A percentile compares a stretch with the other conserved stretches of the same genome.
Conservation (phyloP, 2,888 invertebrate species). For the Catocala fraxini region DNA sequence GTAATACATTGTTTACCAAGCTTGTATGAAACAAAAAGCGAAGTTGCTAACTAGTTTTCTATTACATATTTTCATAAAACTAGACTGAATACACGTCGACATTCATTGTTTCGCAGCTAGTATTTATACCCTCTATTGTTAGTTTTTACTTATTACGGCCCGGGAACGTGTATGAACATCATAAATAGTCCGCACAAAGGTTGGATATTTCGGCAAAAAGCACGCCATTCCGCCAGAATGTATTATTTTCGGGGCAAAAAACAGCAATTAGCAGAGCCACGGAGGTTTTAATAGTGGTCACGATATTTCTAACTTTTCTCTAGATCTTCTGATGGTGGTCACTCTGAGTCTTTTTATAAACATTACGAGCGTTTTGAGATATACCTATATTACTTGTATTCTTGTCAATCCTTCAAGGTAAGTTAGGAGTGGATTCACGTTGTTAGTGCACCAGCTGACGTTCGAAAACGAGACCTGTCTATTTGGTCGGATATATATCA, state of each 20-base stretch:
- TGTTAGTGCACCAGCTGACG: too few relatives aligned
- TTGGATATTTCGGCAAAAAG: constrained; percentile 58
- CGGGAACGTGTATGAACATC: constrained; percentile 55
- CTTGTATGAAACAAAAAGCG: not conserved
- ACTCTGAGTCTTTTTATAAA: too few relatives aligned
- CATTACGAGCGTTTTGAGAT: too few relatives aligned
- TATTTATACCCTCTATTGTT: constrained; percentile 46
- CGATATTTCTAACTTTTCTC: constrained; percentile 42
- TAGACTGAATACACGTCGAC: constrained; percentile 13
- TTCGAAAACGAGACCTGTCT: too few relatives aligned
- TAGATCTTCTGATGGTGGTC: constrained; percentile 43
- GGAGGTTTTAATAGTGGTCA: constrained; percentile 39
- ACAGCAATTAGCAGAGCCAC: constrained; percentile 65
- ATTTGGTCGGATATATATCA: too few relatives aligned
- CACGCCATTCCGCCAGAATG: constrained; percentile 56
- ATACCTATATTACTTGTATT: too few relatives aligned
- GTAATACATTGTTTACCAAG: not conserved
- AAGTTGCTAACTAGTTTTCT: constrained; percentile 3
- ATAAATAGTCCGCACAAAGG: constrained; percentile 67
- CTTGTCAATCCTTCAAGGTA: too few relatives aligned
- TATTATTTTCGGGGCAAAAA: constrained; percentile 62
- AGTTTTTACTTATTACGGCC: constrained; percentile 59
- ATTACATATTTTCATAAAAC: constrained; percentile 16
- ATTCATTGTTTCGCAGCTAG: constrained; percentile 19
- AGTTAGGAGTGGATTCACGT: too few relatives aligned